Base-by-base conservation (phyloP, 2,113 vertebrate species). In the Oncorhynchus keta region DNA sequence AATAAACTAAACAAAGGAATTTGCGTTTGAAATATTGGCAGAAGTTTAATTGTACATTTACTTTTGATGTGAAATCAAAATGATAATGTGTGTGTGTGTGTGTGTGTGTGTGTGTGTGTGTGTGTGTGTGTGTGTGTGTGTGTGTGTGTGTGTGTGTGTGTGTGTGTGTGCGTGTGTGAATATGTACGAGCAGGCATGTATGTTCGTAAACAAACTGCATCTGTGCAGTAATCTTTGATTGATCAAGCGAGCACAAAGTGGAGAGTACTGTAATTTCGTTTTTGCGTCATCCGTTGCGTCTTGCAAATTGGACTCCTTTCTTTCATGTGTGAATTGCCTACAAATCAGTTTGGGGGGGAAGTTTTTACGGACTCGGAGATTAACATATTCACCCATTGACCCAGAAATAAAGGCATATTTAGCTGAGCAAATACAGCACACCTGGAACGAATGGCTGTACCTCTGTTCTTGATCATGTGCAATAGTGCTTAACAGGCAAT, bases 301-400 rank as follows among this genome's bases (percentile, higher is more conserved):
- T 81, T 83, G 78, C 78, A 89, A 90, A 90, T 83, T 84, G 80
- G 77, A 70, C 72, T 79, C 51, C n/a, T 84, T 84, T 80, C 71
- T 83, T 87, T 85, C 70, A 85, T 79, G 82, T 85, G 74, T 77
- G 73, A 84, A 89, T 62, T 80, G 76, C 80, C 79, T 83, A 89
- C 78, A 90, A 90, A 87, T 81, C 48, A 76, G 78, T 85, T 85
- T 76, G 35, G 28, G 65, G n/a, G 65, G 74, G 30, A 79, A 72
- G 67, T 83, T 83, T 79, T 79, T 73, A 76, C 26, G 70, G 51
- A 81, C 77, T 79, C 66, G 65, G 39, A 82, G 74, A 51, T 16
- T 4, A 76, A 81, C 82, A 76, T 24, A 35, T 20, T 79, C 74
- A 75, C 30, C 12, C 61, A 61, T 30, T 72, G 69, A 49, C 24